Evolutionary conservation across 1,140 invertebrate genomes (phyloP).

Genomic region (Musca domestica): DNA sequence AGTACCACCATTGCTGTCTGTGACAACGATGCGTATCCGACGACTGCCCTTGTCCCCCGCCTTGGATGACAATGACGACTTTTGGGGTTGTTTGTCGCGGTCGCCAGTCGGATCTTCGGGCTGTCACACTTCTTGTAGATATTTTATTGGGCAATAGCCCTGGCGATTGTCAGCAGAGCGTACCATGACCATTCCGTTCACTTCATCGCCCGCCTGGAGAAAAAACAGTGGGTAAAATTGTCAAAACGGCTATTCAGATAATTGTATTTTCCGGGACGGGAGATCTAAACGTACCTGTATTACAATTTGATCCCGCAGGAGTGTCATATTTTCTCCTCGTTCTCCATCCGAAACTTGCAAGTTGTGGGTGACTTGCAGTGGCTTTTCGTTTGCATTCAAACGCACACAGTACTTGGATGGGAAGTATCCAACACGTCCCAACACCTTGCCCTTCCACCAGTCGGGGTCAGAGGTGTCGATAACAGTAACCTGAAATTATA

Average conservation of each 20-base stretch:
- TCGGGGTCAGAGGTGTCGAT: conserved; percentile 92
- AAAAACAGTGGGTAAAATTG: no score
- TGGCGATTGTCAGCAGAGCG: conserved; percentile 83
- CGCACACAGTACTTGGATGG: conserved; percentile 92
- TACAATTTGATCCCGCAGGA: conserved; percentile 70
- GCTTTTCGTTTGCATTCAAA: conserved; percentile 82
- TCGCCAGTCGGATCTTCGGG: conserved; percentile 52
- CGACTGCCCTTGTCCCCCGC: conserved; percentile 51
- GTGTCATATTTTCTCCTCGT: conserved; percentile 62
- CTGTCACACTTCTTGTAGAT: conserved; percentile 82
- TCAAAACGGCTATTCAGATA: no score
- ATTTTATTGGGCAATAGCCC: conserved; percentile 79
- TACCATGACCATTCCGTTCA: conserved; percentile 90
- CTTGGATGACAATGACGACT: conserved; percentile 44
- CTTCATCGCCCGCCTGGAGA: conserved; percentile 79
- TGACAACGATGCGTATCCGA: conserved; percentile 52
- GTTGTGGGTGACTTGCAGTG: conserved; percentile 78
- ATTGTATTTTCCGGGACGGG: no score
- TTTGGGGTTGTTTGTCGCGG: conserved; percentile 39
- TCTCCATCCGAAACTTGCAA: conserved; percentile 65
- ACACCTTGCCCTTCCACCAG: conserved; percentile 96
- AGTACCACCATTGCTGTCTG: conserved; percentile 33
- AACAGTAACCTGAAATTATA: conserved; percentile 70
- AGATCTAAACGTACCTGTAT: conserved; percentile 58
- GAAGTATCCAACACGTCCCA: conserved; percentile 89